Evolutionary conservation across 2,888 invertebrate genomes (phyloP), one percentile per base, ranked within the genome.

Genomic region (Stomorhina lunata): DNA sequence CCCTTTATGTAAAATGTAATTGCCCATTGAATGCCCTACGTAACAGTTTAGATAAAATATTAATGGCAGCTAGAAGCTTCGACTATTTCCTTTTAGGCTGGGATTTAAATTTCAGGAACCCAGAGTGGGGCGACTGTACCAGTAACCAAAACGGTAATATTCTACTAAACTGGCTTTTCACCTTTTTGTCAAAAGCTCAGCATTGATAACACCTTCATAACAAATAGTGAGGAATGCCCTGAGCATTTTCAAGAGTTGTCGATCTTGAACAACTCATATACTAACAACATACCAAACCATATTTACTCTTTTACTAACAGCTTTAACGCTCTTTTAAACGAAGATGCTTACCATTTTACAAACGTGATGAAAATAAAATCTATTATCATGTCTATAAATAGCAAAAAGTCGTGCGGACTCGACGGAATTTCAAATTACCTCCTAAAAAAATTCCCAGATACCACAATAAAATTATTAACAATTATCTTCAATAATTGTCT

Each of bases 131-230:
- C 4, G 57, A 57, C 10, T 10, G 15, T 20, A 20, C 10, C 12
- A 20, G 34, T 9, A 34, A 57, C 7, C 57, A 57, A 57, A 57
- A 34, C 10, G 57, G 57, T 7, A 57, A 57, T 34, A 57, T 57
- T 34, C 20, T 57, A 34, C 57, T 34, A 12, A 17, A 34, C 12
- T 45, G 45, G 45, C 45, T 45, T n/a, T n/a, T n/a, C n/a, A n/a
- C n/a, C n/a, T n/a, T n/a, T n/a, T n/a, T n/a, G n/a, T 17, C 5
- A 17, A 17, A 20, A 45, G 1, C 6, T 17, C 20, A 17, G 3
- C 4, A 5, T 15, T 1, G 45, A 45, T 6, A 15, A 17, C 6
- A 45, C 1, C n/a, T n/a, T n/a, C n/a, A n/a, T n/a, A 2, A 45
- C 17, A 20, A 45, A 9, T 45, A 17, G 45, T 45, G n/a, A 4